phyloP scores from a whole-genome alignment of 2,797 vertebrate species.

The Typhlichthys eigenmanni region DNA sequence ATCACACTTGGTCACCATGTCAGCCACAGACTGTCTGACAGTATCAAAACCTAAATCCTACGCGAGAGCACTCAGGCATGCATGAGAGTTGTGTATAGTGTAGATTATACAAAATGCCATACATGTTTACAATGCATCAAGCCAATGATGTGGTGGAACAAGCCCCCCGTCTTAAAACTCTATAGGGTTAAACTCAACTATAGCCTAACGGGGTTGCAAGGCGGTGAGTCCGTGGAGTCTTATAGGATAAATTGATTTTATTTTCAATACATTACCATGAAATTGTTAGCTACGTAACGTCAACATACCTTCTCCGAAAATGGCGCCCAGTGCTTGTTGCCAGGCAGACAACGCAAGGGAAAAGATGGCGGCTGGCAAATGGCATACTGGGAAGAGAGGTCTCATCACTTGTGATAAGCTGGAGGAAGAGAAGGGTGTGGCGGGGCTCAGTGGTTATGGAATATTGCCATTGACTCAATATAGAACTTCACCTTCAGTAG shows the following conservation, averaged over 20 bases:
- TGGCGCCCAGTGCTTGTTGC: slow-evolving; percentile 73
- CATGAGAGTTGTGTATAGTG: slow-evolving; percentile 30
- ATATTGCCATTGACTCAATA: slow-evolving; percentile 44
- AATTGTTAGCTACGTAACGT: slow-evolving; percentile 28
- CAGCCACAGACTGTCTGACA: slow-evolving; percentile 42
- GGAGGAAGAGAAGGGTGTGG: slow-evolving; percentile 61
- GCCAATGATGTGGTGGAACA: slow-evolving; percentile 56
- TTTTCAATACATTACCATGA: slow-evolving; percentile 60
- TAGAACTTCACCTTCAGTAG: slow-evolving; percentile 3
- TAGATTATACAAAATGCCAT: slow-evolving; percentile 66
- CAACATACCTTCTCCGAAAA: slow-evolving; percentile 56
- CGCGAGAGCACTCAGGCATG: slow-evolving; percentile 8
- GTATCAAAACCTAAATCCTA: slow-evolving; percentile 8
- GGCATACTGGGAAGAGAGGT: slow-evolving; percentile 67
- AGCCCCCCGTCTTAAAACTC: slow-evolving; percentile 57
- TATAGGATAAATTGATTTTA: slow-evolving; percentile 44
- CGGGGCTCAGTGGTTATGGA: slow-evolving; percentile 55
- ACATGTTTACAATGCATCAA: slow-evolving; percentile 66
- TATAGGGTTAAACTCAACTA: slow-evolving; percentile 49
- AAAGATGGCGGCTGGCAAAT: slow-evolving; percentile 69
- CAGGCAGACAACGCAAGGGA: slow-evolving; percentile 73
- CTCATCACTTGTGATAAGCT: slow-evolving; percentile 66
- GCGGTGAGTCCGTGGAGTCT: slow-evolving; percentile 40
- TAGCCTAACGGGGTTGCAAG: slow-evolving; percentile 47
- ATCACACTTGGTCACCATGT: slow-evolving; percentile 60